A percentile compares a stretch with the other conserved stretches of the same genome.
These are phyloP conservation scores for Malurus cyaneus DNA, from an alignment of 2,113 vertebrate species.

Conservation along the genomic window DNA sequence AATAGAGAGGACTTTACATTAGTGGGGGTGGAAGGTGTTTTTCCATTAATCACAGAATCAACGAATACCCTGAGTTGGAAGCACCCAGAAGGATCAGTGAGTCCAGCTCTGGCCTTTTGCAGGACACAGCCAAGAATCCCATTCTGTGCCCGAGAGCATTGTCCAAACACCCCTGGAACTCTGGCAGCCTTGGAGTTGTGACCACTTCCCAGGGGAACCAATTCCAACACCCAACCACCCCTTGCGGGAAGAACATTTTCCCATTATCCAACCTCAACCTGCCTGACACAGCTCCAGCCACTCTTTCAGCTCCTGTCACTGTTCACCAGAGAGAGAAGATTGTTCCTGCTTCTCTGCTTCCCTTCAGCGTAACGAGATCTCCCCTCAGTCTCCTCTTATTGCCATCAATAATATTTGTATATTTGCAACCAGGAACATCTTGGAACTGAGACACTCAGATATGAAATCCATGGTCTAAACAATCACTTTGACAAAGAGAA, in stretches of 20 bases:
- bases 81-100: fast-evolving
- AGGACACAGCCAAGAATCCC: background rate
- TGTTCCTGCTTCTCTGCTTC: background rate
- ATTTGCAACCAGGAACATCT: background rate
- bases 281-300: background rate
- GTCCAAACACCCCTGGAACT: background rate
- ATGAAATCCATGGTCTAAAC: background rate
- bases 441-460: background rate
- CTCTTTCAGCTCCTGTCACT: background rate
- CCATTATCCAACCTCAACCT: background rate
- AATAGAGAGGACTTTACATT: background rate
- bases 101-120: background rate
- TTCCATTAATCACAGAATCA: background rate
- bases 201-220: background rate
- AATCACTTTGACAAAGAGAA: background rate
- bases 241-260: background rate
- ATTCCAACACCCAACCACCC: fast-evolving
- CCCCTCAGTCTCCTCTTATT: background rate
- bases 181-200: background rate
- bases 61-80: background rate
- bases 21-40: background rate
- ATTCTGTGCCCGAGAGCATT: background rate
- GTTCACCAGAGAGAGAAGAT: background rate
- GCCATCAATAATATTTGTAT: background rate
- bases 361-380: background rate